phyloP scores from a whole-genome alignment of 2,888 invertebrate species.

The Dermolepida albohirtum region DNA sequence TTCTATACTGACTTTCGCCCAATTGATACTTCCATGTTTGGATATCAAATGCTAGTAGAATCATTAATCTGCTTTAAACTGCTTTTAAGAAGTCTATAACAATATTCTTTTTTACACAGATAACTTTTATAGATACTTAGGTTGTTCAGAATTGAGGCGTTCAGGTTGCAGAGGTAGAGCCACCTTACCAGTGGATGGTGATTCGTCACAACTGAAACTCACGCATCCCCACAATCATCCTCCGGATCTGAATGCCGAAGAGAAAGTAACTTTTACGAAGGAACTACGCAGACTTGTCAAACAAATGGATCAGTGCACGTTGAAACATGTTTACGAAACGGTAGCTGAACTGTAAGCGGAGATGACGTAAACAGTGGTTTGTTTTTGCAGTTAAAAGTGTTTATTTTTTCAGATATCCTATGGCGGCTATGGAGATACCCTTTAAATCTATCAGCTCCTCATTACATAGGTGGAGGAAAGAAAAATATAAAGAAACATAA shows the following conservation, averaged over 20 bases:
- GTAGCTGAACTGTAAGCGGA: conserved; percentile 56
- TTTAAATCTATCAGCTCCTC: conserved; percentile 58
- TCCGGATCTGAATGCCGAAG: conserved; percentile 56
- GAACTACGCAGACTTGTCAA: conserved; percentile 54
- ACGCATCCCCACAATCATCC: conserved; percentile 60
- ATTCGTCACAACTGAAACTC: conserved; percentile 52
- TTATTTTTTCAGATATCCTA: conserved; percentile 56
- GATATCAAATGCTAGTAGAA: no score
- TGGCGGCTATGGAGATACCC: conserved; percentile 55
- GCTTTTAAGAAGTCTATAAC: not conserved
- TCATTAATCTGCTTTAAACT: no score
- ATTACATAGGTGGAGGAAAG: conserved; percentile 58
- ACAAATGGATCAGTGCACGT: conserved; percentile 38
- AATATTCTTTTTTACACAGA: not conserved
- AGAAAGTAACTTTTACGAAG: conserved; percentile 56
- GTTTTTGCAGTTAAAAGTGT: not conserved
- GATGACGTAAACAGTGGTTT: conserved; percentile 11
- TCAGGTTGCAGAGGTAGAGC: conserved; percentile 58
- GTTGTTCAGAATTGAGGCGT: conserved; percentile 58
- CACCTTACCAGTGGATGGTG: conserved; percentile 56
- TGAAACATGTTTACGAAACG: conserved; percentile 58
- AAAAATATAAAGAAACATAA: not conserved
- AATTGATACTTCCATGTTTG: no score
- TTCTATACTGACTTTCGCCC: no score
- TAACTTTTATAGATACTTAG: conserved; percentile 54